Conservation (phyloP, 2,113 vertebrate species). For the Dipodomys ordii region DNA sequence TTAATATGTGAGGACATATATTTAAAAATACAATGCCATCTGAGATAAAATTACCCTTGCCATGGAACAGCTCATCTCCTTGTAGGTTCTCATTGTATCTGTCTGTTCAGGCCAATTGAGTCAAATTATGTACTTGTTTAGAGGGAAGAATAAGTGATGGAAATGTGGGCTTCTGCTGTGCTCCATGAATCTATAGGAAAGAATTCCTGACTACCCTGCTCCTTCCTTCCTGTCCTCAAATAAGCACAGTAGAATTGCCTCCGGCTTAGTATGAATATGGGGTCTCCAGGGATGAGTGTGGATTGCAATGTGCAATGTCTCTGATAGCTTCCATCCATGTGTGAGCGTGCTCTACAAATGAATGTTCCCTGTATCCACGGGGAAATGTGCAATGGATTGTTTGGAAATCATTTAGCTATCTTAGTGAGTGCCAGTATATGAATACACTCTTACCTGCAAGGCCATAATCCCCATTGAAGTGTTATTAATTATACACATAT, state of each 20-base stretch:
- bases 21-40: not conserved
- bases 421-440: slow-evolving; percentile 51
- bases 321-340: not conserved
- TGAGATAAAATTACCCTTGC: not conserved
- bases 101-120: not conserved
- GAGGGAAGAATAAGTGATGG: not conserved
- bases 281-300: not conserved
- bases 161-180: not conserved
- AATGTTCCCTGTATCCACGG: not conserved
- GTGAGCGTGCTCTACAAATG: not conserved
- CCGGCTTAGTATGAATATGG: fast-evolving
- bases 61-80: not conserved
- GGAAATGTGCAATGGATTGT: not conserved
- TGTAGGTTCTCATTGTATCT: not conserved
- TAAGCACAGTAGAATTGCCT: not conserved
- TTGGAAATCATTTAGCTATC: slow-evolving; percentile 63
- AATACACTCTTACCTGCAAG: slow-evolving; percentile 14
- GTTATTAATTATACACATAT: slow-evolving; percentile 64
- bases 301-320: not conserved
- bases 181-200: not conserved
- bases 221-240: not conserved
- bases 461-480: slow-evolving; percentile 56
- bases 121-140: not conserved
- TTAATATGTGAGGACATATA: not conserved
- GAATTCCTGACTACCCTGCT: not conserved